Evolutionary conservation across 2,797 vertebrate species (phyloP).

Genomic region (Apodemus agrarius): DNA sequence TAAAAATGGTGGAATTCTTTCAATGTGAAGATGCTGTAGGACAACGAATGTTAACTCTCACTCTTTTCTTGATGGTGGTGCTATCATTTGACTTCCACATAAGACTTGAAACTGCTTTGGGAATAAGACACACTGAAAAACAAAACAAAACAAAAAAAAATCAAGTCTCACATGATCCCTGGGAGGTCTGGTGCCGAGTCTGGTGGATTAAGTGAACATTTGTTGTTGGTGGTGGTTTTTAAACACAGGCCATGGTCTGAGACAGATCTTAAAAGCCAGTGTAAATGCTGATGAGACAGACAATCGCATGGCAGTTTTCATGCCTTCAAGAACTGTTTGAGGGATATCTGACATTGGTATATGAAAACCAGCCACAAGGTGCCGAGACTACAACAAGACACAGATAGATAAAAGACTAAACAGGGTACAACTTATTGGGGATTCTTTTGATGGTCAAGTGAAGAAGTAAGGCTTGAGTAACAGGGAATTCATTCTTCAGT

Average conservation of each 20-base stretch:
- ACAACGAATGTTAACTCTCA: constrained; percentile 20
- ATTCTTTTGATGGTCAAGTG: not conserved
- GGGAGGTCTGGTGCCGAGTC: not conserved
- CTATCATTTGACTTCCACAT: constrained; percentile 31
- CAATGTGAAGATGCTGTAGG: constrained; percentile 31
- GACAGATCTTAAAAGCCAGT: not conserved
- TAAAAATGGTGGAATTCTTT: not conserved
- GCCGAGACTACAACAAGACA: not conserved
- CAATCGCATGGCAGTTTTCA: constrained; percentile 14
- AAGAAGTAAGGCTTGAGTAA: not conserved
- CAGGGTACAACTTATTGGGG: not conserved
- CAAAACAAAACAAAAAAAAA: not conserved
- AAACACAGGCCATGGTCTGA: not conserved
- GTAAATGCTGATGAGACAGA: not conserved
- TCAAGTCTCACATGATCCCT: not conserved
- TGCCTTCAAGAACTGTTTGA: not conserved
- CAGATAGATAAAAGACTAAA: not conserved
- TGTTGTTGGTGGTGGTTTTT: not conserved
- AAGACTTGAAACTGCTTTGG: constrained; percentile 5
- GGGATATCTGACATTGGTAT: not conserved
- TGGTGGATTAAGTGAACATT: not conserved
- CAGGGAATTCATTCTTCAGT: not conserved
- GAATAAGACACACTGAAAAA: constrained; percentile 19
- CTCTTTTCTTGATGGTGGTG: constrained; percentile 50
- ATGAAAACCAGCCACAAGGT: not conserved